Evolutionary conservation across 2,888 invertebrate species (phyloP), one percentile per base, ranked within the genome.

Genomic region (Drosophila gaucha): DNA sequence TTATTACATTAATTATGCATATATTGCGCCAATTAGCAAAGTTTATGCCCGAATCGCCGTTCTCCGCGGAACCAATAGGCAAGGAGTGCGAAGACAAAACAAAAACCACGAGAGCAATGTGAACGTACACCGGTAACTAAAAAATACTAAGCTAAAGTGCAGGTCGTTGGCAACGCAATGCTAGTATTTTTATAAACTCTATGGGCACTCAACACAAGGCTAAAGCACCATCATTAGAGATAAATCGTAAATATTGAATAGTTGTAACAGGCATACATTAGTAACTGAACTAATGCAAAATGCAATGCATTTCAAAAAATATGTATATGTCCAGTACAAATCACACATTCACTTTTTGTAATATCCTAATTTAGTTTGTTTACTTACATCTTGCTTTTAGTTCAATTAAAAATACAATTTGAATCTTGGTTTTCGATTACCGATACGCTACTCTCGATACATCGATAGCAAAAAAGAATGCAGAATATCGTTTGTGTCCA

Each of bases 61-160:
- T 72, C 74, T 52, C 69, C 69, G 52, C 69, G 44, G 30, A 50
- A 68, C 64, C 72, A 63, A 64, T 72, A 59, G 63, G 68, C 72
- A 72, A 73, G 72, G 64, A 72, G 74, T 72, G 74, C 74, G 64
- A 72, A 72, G 69, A 74, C 72, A 73, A 73, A 73, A 73, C 72
- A 73, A 73, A 73, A 73, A 74, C 74, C 54, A 74, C 68, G 63
- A 73, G 62, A 54, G 68, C 54, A 58, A 54, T 73, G 72, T 74
- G 64, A 26, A 26, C 74, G 41, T 18, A 52, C 10, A n/a, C 3
- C 8, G 6, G 8, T 54, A 63, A 51, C 22, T 4, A 3, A 1
- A 47, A 57, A 72, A 63, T 58, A 9, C 28, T 31, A 2, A 44
- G 8, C 26, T 6, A 3, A 10, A 28, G 36, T 31, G n/a, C 10